phyloP scores from a whole-genome alignment of 1,140 invertebrate species.

The Drosophila sechellia region DNA sequence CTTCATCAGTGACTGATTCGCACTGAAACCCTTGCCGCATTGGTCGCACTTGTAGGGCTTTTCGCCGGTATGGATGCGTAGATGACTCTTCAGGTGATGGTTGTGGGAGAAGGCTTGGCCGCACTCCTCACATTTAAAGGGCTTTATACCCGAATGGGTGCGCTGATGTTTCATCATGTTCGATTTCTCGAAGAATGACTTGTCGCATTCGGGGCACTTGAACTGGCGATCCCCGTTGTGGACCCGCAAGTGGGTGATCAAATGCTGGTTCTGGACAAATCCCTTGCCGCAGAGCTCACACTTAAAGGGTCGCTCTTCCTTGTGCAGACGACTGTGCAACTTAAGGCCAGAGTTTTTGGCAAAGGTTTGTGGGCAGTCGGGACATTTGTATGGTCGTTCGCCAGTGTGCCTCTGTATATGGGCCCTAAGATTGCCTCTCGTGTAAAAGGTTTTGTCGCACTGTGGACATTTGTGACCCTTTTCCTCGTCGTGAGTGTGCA shows the following conservation, averaged over 20 bases:
- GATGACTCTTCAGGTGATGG: conserved; percentile 41
- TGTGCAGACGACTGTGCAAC: conserved; percentile 37
- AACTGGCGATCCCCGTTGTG: conserved; percentile 44
- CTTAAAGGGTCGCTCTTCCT: conserved; percentile 34
- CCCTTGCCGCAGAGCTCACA: conserved; percentile 28
- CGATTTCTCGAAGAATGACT: conserved; percentile 50
- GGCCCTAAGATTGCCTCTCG: conserved; percentile 8
- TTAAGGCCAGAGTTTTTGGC: conserved; percentile 36
- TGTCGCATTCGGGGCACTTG: conserved; percentile 46
- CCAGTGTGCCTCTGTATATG: conserved; percentile 31
- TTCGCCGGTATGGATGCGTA: conserved; percentile 42
- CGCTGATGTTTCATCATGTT: conserved; percentile 49
- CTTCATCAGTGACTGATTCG: conserved; percentile 43
- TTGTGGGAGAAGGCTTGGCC: conserved; percentile 31
- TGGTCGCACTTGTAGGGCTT: conserved; percentile 41
- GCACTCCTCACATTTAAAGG: conserved; percentile 40
- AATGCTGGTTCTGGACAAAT: conserved; percentile 40
- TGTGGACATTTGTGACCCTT: conserved; percentile 31
- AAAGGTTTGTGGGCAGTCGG: conserved; percentile 29
- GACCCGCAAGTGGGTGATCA: conserved; percentile 32
- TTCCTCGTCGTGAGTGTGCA: conserved; percentile 29
- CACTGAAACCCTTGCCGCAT: conserved; percentile 34
- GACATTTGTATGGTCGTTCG: conserved; percentile 29
- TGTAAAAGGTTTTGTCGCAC: conserved; percentile 35
- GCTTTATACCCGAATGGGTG: conserved; percentile 32